phyloP scores from a whole-genome alignment of 2,888 invertebrate genomes.

The Petrolisthes manimaculis region DNA sequence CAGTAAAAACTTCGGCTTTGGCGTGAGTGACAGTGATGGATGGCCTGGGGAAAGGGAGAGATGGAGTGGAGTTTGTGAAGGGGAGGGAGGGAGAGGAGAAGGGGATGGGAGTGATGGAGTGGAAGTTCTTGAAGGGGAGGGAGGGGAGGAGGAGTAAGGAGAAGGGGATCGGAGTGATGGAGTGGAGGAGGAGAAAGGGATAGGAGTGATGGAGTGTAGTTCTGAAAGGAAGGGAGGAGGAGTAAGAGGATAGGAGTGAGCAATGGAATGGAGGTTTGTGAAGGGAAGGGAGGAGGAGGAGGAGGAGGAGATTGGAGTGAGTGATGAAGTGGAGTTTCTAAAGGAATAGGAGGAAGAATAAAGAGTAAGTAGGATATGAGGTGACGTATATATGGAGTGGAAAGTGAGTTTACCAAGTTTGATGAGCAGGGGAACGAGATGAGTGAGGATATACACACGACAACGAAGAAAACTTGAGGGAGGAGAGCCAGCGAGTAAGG shows the following conservation, averaged over 20 bases:
- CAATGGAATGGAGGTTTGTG: not conserved
- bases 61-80: not conserved
- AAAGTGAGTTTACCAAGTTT: not conserved
- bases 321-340: not conserved
- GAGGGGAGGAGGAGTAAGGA: not conserved
- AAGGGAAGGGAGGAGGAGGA: not conserved
- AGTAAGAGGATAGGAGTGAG: not conserved
- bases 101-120: not conserved
- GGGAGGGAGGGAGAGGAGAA: not conserved
- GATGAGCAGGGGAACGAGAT: not conserved
- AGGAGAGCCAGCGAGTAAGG: not conserved
- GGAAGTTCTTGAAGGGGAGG: not conserved
- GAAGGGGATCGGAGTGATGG: constrained; percentile 13
- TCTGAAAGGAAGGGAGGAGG: not conserved
- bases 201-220: not conserved
- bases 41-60: constrained; percentile 32
- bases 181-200: not conserved
- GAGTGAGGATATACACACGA: not conserved
- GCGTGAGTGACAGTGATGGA: constrained; percentile 58
- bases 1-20: constrained; percentile 54
- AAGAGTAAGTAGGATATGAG: constrained; percentile 6
- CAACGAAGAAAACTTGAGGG: not conserved
- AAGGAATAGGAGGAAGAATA: not conserved
- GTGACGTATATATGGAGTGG: not conserved
- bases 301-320: not conserved